Evolutionary conservation across 2,888 invertebrate species (phyloP), one percentile per base, ranked within the genome.

Genomic region (Operophtera brumata): DNA sequence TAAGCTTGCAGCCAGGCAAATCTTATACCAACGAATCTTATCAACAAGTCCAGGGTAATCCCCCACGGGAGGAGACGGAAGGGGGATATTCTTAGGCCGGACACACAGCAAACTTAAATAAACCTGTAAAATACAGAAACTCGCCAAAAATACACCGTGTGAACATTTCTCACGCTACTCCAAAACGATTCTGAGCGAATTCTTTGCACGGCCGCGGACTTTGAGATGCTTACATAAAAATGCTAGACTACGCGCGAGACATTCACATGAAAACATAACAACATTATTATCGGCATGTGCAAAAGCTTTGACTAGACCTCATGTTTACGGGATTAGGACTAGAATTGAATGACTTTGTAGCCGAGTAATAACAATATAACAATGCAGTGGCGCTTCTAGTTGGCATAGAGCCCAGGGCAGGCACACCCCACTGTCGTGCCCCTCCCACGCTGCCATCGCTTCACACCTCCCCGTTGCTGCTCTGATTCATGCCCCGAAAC

Each of bases 341-440:
- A 62, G 46, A 48, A 51, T 57, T 52, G 60, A 37, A 50, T 26
- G 37, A 46, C 67, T 66, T 62, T 59, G 57, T 57, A 61, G 75
- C 65, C 69, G 54, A 61, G 66, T 64, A 70, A 68, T 70, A 67
- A 80, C 66, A 70, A 73, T 71, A 72, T 75, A 74, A 76, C 77
- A 76, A 66, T 84, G 85, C 84, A 84, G 82, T 82, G 87, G 88
- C 87, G 87, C 87, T 85, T 78, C 73, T 78, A 75, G 72, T 86
- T 88, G 88, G 88, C 88, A 81, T 70, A 64, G 62, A 78, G 87
- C 88, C 88, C 83, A 78, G 61, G 73, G 73, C 73, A 68, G 74
- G 77, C 78, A 73, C 79, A 78, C 79, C 80, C 78, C 67, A 73
- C 71, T 68, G 70, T 64, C 71, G 68, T 66, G 73, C 77, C 75